Base-by-base conservation (phyloP, 2,113 vertebrate genomes). In the Seriola aureovittata region DNA sequence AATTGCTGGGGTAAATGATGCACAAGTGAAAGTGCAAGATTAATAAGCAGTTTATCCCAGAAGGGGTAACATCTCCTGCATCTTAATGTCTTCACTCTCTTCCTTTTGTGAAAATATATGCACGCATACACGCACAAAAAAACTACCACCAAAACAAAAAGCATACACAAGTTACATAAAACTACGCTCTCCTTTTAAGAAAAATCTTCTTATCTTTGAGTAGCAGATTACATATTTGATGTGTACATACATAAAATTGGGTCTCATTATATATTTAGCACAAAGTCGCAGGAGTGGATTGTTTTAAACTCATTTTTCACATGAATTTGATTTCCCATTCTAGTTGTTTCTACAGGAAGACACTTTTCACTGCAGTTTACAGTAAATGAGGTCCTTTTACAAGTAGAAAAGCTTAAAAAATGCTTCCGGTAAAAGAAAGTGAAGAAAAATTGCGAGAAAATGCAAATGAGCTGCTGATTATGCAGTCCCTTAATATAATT, bases 1-100 rank as follows among this genome's bases (percentile, higher is more conserved):
- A 71, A 79, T 69, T 75, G 80, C 82, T 16, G 66, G 72, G 58
- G 78, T 85, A 93, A 91, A 91, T 88, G 78, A 91, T 87, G 76
- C 88, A 86, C 72, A 68, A 78, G 86, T 83, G 60, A 90, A 90
- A 82, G 90, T 88, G 85, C 74, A 86, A 81, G 80, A 92, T 89
- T 91, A 91, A 91, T 79, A 89, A 88, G 87, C 69, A 85, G 79
- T 92, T 86, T 71, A 91, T 87, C 85, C 59, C 52, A 67, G 38
- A 80, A 78, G 57, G 59, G 55, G 57, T 40, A 65, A 72, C 86
- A 67, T 72, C 68, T 62, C 62, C 76, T 80, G 81, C 86, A 88
- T 86, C 58, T 70, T 85, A 88, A 91, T 92, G 68, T 40, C 36
- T 48, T 71, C 32, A 63, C 62, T 19, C 17, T 36, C 11, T 55